Evolutionary conservation across 2,113 vertebrate species (phyloP).

Genomic region (Cynocephalus volans): DNA sequence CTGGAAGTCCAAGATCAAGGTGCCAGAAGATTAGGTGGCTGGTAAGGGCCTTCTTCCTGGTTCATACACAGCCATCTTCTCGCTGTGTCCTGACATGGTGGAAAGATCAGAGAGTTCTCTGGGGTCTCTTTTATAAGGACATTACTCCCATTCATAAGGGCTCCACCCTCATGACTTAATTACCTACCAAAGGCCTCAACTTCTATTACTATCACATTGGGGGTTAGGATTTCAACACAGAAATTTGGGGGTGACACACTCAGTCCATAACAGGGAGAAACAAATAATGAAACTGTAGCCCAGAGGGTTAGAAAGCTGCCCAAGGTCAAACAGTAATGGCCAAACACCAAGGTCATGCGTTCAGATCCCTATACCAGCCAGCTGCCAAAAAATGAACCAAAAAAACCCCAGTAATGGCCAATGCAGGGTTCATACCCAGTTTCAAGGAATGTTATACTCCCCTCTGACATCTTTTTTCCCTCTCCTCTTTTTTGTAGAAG

Average conservation of each 20-base stretch:
- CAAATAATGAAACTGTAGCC: neutral
- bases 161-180: neutral
- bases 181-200: neutral
- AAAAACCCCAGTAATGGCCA: neutral
- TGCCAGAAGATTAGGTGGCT: neutral
- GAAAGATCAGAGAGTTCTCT: neutral
- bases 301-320: neutral
- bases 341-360: neutral
- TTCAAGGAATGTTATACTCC: neutral
- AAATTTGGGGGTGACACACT: neutral
- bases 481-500: neutral
- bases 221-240: neutral
- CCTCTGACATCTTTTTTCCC: neutral
- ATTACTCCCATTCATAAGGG: neutral
- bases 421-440: neutral
- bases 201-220: neutral
- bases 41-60: neutral
- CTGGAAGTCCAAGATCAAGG: neutral
- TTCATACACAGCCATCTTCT: neutral
- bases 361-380: too few species aligned
- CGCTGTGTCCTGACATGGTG: neutral
- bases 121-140: neutral
- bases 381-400: too few species aligned
- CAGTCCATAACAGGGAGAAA: neutral
- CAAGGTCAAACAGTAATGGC: neutral